phyloP scores from a whole-genome alignment of 2,888 invertebrate species.

The Chaetoderma sp. region DNA sequence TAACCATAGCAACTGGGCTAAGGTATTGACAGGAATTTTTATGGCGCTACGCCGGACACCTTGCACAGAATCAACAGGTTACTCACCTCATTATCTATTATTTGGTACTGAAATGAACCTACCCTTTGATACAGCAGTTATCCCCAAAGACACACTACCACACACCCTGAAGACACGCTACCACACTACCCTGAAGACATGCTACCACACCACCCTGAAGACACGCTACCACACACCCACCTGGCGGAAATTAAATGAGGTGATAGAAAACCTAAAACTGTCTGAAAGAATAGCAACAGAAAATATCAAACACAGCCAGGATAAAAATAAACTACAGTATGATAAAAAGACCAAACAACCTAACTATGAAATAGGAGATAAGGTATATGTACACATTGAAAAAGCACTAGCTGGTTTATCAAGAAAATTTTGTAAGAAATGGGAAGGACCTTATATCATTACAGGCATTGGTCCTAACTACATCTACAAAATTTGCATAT shows the following conservation, averaged over 20 bases:
- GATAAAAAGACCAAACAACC: constrained; percentile 26
- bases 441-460: constrained; percentile 20
- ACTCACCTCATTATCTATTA: constrained; percentile 26
- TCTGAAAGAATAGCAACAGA: no score
- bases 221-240: no score
- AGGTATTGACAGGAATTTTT: constrained; percentile 26
- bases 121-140: no score
- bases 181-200: constrained; percentile 15
- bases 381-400: no score
- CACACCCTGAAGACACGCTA: neutral
- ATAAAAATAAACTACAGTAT: constrained; percentile 10
- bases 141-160: constrained; percentile 23
- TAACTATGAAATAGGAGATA: constrained; percentile 17
- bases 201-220: no score
- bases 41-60: constrained; percentile 35
- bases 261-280: no score
- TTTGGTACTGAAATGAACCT: constrained; percentile 29
- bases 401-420: no score
- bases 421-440: constrained; percentile 19
- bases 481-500: no score
- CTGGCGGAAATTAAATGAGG: no score
- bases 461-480: no score
- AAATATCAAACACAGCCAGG: constrained; percentile 8
- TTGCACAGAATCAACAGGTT: constrained; percentile 30
- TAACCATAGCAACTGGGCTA: constrained; percentile 31